Percentiles rank a stretch among this genome's conserved stretches.
These are phyloP conservation scores for Syngnathoides biaculeatus DNA, from an alignment of 2,113 vertebrate species.

Conservation along the genomic window DNA sequence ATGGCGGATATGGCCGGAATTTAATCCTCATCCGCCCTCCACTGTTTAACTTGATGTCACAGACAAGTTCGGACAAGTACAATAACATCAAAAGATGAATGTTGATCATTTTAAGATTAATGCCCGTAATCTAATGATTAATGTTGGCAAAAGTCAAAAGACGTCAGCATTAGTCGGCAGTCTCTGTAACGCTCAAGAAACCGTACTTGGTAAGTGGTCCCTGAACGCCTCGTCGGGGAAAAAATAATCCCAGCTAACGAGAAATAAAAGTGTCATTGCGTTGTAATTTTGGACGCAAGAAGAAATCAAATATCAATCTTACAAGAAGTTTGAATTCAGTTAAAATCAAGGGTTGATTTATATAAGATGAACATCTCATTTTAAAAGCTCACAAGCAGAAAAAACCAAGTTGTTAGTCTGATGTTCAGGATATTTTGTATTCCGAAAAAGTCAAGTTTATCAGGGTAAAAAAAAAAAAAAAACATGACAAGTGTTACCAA, in stretches of 20 bases:
- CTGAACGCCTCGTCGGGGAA: neutral
- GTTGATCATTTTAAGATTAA: neutral
- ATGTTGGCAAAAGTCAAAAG: neutral
- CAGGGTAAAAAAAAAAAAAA: too few species aligned
- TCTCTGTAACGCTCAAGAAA: too few species aligned
- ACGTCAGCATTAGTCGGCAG: neutral
- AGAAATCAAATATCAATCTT: too few species aligned
- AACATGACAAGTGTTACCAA: too few species aligned
- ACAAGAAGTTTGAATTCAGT: too few species aligned
- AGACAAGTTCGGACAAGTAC: slow-evolving; percentile 2
- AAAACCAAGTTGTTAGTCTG: too few species aligned
- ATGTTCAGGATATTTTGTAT: too few species aligned
- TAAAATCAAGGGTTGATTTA: too few species aligned
- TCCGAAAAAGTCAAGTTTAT: too few species aligned
- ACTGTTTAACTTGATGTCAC: slow-evolving; percentile 18
- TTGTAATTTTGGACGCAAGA: too few species aligned
- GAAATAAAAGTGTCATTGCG: neutral
- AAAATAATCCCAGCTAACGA: neutral
- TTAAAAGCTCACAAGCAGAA: too few species aligned
- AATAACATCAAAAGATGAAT: neutral
- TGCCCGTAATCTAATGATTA: neutral
- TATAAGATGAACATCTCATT: too few species aligned
- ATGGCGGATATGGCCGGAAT: slow-evolving; percentile 24
- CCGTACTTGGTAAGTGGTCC: neutral
- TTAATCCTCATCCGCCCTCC: slow-evolving; percentile 1